Evolutionary conservation across 2,797 vertebrate species (phyloP).

Genomic region (Hybognathus amarus): DNA sequence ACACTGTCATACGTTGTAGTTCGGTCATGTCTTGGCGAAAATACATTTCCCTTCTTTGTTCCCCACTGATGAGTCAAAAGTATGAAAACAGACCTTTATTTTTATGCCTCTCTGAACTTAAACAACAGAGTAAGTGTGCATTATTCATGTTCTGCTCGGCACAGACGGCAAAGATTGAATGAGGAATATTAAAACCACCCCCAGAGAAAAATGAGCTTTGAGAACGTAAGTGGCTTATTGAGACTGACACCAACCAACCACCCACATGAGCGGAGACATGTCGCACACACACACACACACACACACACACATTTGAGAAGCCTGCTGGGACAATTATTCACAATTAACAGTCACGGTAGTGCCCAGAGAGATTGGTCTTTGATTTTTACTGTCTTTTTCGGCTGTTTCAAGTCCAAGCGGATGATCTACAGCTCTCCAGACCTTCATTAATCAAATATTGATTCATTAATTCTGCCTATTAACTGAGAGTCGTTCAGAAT

Average conservation of each 20-base stretch:
- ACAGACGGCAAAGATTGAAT: slow-evolving; percentile 48
- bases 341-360: slow-evolving; percentile 65
- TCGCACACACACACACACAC: slow-evolving; percentile 17
- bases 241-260: slow-evolving; percentile 63
- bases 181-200: slow-evolving; percentile 58
- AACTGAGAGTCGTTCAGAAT: slow-evolving; percentile 83
- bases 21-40: background rate
- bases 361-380: slow-evolving; percentile 53
- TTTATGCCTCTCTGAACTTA: slow-evolving; percentile 15
- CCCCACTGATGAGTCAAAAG: background rate
- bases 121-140: slow-evolving; percentile 11
- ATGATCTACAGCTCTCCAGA: slow-evolving; percentile 48
- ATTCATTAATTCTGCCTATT: slow-evolving; percentile 82
- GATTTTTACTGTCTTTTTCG: slow-evolving; percentile 36
- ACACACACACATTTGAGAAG: background rate
- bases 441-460: slow-evolving; percentile 85
- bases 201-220: slow-evolving; percentile 64
- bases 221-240: slow-evolving; percentile 62
- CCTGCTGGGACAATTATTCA: slow-evolving; percentile 64
- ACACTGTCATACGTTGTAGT: background rate
- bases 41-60: background rate
- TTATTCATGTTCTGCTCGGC: slow-evolving; percentile 4
- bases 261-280: slow-evolving; percentile 51
- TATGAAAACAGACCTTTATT: background rate
- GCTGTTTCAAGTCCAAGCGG: slow-evolving; percentile 39